Percentiles rank a stretch among this genome's conserved stretches.
These are phyloP conservation scores for Rhyzopertha dominica DNA, from an alignment of 1,140 invertebrate species.

Conservation along the genomic window DNA sequence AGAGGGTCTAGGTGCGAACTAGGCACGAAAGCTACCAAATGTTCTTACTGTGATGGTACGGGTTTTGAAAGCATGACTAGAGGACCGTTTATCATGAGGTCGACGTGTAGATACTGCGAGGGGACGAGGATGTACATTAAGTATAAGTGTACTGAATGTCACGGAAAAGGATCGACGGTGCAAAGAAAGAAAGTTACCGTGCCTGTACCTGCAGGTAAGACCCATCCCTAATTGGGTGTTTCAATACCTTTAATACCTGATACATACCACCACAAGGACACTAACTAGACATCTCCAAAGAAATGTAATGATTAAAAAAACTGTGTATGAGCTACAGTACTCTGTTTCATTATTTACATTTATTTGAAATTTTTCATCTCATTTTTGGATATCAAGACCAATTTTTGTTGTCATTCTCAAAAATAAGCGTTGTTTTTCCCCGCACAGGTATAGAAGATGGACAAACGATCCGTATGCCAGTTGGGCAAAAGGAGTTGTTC, in stretches of 20 bases:
- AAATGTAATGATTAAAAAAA: too few species aligned
- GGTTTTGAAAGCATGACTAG: conserved; percentile 90
- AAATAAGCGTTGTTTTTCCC: too few species aligned
- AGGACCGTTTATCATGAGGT: conserved; percentile 95
- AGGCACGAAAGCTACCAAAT: conserved; percentile 81
- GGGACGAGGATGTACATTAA: conserved; percentile 85
- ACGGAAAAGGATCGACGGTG: conserved; percentile 87
- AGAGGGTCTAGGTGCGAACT: conserved; percentile 75
- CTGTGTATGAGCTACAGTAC: too few species aligned
- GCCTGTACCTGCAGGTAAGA: conserved; percentile 87
- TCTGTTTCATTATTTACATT: too few species aligned
- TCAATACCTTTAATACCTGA: too few species aligned
- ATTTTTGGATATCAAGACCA: too few species aligned
- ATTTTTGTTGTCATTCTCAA: too few species aligned
- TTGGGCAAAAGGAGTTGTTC: conserved; percentile 85
- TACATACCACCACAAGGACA: too few species aligned
- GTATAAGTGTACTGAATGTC: conserved; percentile 87
- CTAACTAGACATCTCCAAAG: too few species aligned
- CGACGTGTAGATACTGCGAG: conserved; percentile 90
- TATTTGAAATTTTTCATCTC: too few species aligned
- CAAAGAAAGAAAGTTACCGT: conserved; percentile 87
- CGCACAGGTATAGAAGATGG: conserved; percentile 87
- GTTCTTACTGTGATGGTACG: conserved; percentile 94
- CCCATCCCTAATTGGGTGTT: too few species aligned
- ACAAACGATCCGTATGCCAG: conserved; percentile 89